Evolutionary conservation across 2,888 invertebrate species (phyloP).

Genomic region (Habrosyne pyritoides): DNA sequence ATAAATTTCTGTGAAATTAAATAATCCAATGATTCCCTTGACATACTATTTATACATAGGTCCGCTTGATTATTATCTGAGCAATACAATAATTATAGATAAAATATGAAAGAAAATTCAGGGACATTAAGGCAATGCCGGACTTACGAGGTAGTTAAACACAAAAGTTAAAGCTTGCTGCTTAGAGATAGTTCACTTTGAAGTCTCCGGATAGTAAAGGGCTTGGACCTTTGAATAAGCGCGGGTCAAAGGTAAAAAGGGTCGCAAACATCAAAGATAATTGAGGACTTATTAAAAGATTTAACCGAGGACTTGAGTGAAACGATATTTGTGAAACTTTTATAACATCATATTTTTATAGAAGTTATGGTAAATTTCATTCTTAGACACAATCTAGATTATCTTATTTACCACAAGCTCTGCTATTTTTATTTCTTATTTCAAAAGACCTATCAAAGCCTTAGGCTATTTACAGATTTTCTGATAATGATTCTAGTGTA

Average conservation of each 20-base stretch:
- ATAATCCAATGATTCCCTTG: too few relatives aligned
- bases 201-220: slow-evolving; percentile 55
- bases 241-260: slow-evolving; percentile 72
- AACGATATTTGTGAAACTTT: slow-evolving; percentile 8
- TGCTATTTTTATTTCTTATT: too few relatives aligned
- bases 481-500: slow-evolving; percentile 17
- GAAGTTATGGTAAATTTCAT: not conserved
- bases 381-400: too few relatives aligned
- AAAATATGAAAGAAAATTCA: not conserved
- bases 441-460: not conserved
- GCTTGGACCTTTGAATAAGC: slow-evolving; percentile 57
- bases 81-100: too few relatives aligned
- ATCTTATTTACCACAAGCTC: too few relatives aligned
- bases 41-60: too few relatives aligned
- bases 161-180: slow-evolving; percentile 37
- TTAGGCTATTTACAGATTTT: not conserved
- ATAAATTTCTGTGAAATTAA: too few relatives aligned
- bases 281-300: slow-evolving; percentile 66
- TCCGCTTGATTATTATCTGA: too few relatives aligned
- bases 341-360: not conserved
- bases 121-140: slow-evolving; percentile 19
- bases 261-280: slow-evolving; percentile 71
- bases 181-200: slow-evolving; percentile 69
- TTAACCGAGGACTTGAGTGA: slow-evolving; percentile 31
- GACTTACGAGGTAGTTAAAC: slow-evolving; percentile 35